Evolutionary conservation across 2,888 invertebrate genomes (phyloP), one percentile per base, ranked within the genome.

Genomic region (Chrysina gloriosa): DNA sequence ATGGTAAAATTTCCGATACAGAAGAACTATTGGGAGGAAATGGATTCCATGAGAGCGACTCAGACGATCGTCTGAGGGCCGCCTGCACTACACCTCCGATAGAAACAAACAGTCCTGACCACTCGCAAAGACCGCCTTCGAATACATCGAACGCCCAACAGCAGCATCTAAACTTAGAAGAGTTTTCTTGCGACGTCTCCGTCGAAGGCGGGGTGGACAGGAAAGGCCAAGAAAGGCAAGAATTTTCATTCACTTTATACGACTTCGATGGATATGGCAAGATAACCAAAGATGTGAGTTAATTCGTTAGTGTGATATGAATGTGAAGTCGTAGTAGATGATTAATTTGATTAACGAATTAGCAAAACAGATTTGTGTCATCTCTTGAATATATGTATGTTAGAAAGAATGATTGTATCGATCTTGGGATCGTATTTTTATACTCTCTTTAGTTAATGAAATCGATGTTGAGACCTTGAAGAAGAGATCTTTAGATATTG

Each of bases 191-290:
- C 83, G 94, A 94, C 80, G 94, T 95, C 23, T 92, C 94, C 75
- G 92, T 95, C 76, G 92, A 93, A 75, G 91, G 91, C 73, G 87
- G 87, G 29, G 83, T 83, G 31, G 74, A 72, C 54, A 87, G 89
- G 76, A 89, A 88, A 36, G 81, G 89, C 70, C 90, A 90, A 79
- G 80, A 82, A 66, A 77, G 84, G 16, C 85, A 85, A 74, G 86
- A 86, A 77, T 93, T 93, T 85, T 94, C 95, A 25, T 95, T 95
- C 82, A 95, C 95, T 29, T 87, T 95, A 69, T 96, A 95, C 80
- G 95, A 95, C 84, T 90, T 96, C 77, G 95, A 95, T 80, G 95
- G 95, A 42, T 94, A 94, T 81, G 95, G 95, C 67, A 93, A 94
- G 84, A 93, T 95, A 85, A 95, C 95, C 78, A 95, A 95, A 87